These are phyloP conservation scores for Macroglossus sobrinus DNA, from an alignment of 2,113 vertebrate genomes.

Conservation along the genomic window DNA sequence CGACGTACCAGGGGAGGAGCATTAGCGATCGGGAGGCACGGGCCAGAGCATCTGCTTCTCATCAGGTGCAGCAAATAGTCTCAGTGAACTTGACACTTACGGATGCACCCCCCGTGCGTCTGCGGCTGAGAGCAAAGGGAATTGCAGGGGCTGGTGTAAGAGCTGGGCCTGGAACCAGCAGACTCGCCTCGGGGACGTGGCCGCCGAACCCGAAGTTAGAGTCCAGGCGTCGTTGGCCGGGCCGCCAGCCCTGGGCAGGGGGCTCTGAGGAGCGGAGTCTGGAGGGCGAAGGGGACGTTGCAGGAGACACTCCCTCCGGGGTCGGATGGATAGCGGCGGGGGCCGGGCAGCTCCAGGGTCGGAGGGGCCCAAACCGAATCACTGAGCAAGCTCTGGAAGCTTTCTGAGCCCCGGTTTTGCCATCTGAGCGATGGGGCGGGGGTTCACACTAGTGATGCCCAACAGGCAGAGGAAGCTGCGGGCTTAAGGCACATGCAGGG, in stretches of 20 bases:
- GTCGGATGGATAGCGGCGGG: background rate
- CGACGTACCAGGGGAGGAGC: accelerated
- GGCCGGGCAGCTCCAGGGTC: too few species aligned
- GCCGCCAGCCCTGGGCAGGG: background rate
- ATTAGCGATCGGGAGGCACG: accelerated
- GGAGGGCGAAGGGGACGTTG: background rate
- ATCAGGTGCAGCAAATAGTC: too few species aligned
- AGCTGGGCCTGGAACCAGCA: background rate
- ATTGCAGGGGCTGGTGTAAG: background rate
- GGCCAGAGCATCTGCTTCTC: too few species aligned
- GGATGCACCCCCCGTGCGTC: accelerated
- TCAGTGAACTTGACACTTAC: background rate
- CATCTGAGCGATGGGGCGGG: background rate
- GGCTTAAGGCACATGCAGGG: too few species aligned
- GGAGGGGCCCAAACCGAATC: background rate
- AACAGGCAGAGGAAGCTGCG: background rate
- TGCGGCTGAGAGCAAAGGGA: background rate
- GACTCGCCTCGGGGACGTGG: accelerated
- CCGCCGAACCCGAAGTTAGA: background rate
- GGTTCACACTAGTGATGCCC: background rate
- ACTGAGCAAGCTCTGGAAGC: background rate
- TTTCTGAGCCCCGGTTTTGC: background rate
- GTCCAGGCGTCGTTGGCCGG: background rate
- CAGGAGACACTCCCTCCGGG: background rate
- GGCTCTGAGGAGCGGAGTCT: background rate